A percentile compares a stretch with the other conserved stretches of the same genome.
Conservation (phyloP, 2,888 invertebrate species). For the Eupithecia insigniata region DNA sequence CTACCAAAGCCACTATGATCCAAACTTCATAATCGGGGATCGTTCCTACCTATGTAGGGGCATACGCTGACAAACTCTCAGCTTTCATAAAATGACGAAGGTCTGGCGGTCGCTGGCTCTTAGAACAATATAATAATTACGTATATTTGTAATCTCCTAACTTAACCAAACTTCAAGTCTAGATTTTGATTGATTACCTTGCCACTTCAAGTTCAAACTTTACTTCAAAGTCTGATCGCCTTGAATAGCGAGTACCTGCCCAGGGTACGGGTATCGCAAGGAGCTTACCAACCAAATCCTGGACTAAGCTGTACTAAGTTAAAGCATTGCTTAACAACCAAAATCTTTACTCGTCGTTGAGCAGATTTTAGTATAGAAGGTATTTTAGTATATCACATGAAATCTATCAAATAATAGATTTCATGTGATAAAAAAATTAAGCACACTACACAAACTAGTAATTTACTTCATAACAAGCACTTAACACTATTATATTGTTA, state of each 20-base stretch:
- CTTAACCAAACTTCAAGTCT: neutral
- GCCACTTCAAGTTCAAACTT: constrained; percentile 39
- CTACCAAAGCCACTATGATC: no score
- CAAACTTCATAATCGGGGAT: no score
- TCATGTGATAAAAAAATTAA: no score
- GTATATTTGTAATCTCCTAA: neutral
- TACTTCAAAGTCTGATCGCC: constrained; percentile 45
- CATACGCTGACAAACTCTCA: no score
- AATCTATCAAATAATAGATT: no score
- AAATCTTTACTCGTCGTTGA: neutral
- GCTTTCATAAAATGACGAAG: no score
- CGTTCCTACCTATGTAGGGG: no score
- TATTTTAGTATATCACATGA: no score
- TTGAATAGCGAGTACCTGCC: constrained; percentile 65
- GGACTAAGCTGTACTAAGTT: constrained; percentile 41
- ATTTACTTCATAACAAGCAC: no score
- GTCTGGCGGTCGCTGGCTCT: no score
- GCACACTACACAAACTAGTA: no score
- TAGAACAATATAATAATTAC: neutral
- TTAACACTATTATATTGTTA: no score
- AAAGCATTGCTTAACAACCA: constrained; percentile 35
- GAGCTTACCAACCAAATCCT: constrained; percentile 42
- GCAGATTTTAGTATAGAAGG: neutral
- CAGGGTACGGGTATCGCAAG: constrained; percentile 61
- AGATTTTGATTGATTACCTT: neutral